phyloP scores from a whole-genome alignment of 2,797 vertebrate species.

The Halcyon leucocephala region DNA sequence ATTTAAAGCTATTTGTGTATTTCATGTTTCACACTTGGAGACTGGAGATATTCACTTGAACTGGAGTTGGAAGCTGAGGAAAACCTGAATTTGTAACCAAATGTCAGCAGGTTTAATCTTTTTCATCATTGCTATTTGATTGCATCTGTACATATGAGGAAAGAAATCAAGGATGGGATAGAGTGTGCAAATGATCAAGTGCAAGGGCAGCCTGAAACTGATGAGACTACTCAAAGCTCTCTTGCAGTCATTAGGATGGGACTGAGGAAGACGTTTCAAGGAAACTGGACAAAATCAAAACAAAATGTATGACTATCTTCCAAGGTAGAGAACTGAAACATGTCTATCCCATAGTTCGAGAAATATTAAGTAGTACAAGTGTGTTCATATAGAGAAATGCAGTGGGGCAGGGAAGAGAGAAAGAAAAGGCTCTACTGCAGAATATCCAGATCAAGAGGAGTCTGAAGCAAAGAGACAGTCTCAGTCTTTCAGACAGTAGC shows the following conservation, averaged over 20 bases:
- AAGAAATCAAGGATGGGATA: not conserved
- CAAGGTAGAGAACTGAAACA: not conserved
- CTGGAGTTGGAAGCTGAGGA: not conserved
- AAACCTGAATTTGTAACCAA: not conserved
- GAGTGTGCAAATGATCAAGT: rapidly evolving
- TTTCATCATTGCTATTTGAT: not conserved
- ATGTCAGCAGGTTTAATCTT: not conserved
- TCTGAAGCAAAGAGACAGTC: not conserved
- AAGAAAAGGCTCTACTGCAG: not conserved
- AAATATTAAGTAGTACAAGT: not conserved
- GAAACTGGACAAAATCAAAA: not conserved
- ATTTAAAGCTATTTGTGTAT: not conserved
- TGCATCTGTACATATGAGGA: not conserved
- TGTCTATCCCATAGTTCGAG: not conserved
- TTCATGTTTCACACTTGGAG: not conserved
- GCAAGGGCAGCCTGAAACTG: not conserved
- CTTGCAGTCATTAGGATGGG: not conserved
- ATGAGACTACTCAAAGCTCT: not conserved
- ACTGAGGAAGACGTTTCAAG: not conserved
- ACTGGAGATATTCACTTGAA: not conserved
- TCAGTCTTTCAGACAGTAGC: not conserved
- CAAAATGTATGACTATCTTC: not conserved
- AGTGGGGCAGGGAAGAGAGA: not conserved
- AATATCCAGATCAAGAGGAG: not conserved
- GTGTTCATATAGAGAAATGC: not conserved